Conservation (phyloP, 2,888 invertebrate species). For the Tetragonula carbonaria region DNA sequence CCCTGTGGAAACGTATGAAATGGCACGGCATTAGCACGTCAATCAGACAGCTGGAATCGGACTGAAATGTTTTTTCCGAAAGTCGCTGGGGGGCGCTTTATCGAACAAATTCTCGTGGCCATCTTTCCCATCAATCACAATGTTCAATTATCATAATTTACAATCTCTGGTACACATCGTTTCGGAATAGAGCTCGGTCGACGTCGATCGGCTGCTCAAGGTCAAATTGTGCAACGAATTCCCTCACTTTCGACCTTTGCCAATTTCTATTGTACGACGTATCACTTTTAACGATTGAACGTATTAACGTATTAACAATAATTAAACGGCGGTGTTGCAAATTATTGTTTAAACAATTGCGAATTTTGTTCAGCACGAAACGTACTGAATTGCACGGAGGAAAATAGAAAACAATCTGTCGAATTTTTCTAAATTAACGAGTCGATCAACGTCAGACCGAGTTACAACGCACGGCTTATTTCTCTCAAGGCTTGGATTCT, state of each 20-base stretch:
- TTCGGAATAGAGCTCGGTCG: background rate
- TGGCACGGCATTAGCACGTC: background rate
- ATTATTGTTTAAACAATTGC: too few relatives aligned
- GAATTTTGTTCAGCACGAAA: too few relatives aligned
- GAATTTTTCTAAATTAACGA: background rate
- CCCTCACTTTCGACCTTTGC: background rate
- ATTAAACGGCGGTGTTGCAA: too few relatives aligned
- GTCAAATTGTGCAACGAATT: background rate
- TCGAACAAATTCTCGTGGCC: constrained; percentile 2
- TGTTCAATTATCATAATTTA: background rate
- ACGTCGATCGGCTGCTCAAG: background rate
- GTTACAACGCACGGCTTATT: background rate
- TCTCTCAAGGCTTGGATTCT: background rate
- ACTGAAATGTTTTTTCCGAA: constrained; percentile 23
- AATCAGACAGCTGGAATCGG: constrained; percentile 16
- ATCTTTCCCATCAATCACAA: background rate
- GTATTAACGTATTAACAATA: too few relatives aligned
- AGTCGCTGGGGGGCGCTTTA: constrained; percentile 1
- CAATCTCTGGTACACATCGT: background rate
- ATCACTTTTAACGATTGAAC: too few relatives aligned
- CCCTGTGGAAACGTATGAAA: background rate
- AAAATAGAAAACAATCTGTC: background rate
- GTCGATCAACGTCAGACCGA: background rate
- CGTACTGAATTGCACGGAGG: too few relatives aligned
- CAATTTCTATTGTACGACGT: background rate